These are phyloP conservation scores for Geotrypetes seraphini DNA, from an alignment of 2,797 vertebrate genomes.

Conservation along the genomic window DNA sequence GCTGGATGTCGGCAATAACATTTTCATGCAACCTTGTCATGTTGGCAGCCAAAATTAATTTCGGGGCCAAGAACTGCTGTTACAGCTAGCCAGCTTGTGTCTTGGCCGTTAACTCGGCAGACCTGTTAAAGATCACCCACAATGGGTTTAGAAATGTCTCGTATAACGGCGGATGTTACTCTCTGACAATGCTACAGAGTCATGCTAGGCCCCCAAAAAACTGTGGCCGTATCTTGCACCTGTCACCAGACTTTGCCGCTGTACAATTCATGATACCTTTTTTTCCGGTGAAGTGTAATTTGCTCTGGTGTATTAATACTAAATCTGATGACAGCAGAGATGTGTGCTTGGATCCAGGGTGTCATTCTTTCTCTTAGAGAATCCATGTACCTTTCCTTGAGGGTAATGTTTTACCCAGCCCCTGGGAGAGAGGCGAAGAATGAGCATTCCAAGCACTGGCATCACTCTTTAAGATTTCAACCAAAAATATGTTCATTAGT, in stretches of 20 bases:
- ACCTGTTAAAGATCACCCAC: background rate
- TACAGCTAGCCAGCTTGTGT: conserved; percentile 2
- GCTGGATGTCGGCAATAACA: no score
- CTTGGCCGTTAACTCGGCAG: background rate
- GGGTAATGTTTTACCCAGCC: fast-evolving
- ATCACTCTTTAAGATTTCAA: no score
- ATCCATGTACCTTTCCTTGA: no score
- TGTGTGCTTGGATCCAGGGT: background rate
- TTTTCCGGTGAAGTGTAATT: background rate
- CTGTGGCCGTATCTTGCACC: fast-evolving
- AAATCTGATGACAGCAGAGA: background rate
- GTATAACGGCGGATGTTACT: background rate
- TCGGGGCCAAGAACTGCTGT: conserved; percentile 10
- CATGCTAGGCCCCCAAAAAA: background rate
- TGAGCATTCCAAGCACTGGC: no score
- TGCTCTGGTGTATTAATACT: background rate
- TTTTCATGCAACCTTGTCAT: no score
- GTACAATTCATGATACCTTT: background rate
- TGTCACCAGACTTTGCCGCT: background rate
- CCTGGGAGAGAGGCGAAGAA: background rate
- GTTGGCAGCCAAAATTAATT: background rate
- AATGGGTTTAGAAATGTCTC: background rate
- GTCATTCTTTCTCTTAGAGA: background rate
- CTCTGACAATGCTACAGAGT: background rate
- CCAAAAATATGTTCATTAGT: no score